Evolutionary conservation across 2,797 vertebrate genomes (phyloP).

Genomic region (Melanogrammus aeglefinus): DNA sequence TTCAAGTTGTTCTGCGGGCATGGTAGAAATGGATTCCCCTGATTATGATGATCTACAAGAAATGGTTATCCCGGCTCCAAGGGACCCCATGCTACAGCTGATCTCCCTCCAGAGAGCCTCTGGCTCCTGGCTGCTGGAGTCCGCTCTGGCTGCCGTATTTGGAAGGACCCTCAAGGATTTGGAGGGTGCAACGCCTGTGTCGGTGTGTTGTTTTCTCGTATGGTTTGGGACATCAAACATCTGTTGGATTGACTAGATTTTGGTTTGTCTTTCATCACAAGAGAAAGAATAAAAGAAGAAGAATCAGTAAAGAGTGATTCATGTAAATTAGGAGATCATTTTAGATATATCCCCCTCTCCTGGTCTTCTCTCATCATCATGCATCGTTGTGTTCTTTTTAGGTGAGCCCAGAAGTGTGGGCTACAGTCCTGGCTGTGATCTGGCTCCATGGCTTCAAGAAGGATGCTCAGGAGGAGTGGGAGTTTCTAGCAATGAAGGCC

Average conservation of each 20-base stretch:
- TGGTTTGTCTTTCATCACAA: not conserved
- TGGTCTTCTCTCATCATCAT: not conserved
- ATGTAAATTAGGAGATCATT: not conserved
- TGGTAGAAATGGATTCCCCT: no score
- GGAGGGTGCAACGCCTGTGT: conserved; percentile 42
- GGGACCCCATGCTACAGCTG: conserved; percentile 60
- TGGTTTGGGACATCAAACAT: not conserved
- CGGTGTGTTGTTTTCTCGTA: conserved; percentile 50
- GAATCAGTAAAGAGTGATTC: no score
- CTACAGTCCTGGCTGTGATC: conserved; percentile 76
- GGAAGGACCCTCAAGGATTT: conserved; percentile 59
- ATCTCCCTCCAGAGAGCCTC: conserved; percentile 76
- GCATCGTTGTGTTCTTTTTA: conserved; percentile 25
- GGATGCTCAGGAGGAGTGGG: conserved; percentile 73
- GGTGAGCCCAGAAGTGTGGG: conserved; percentile 69
- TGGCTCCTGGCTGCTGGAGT: conserved; percentile 71
- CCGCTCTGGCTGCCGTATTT: conserved; percentile 57
- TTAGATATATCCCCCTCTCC: not conserved
- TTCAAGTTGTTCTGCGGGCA: no score
- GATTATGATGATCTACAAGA: no score
- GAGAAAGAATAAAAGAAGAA: not conserved
- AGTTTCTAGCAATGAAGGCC: conserved; percentile 77
- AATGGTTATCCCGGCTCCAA: not conserved
- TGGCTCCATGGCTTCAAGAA: conserved; percentile 72
- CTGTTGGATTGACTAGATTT: not conserved